These are phyloP conservation scores for Pseudocheirus occidentalis DNA, from an alignment of 2,797 vertebrate genomes.

Conservation along the genomic window DNA sequence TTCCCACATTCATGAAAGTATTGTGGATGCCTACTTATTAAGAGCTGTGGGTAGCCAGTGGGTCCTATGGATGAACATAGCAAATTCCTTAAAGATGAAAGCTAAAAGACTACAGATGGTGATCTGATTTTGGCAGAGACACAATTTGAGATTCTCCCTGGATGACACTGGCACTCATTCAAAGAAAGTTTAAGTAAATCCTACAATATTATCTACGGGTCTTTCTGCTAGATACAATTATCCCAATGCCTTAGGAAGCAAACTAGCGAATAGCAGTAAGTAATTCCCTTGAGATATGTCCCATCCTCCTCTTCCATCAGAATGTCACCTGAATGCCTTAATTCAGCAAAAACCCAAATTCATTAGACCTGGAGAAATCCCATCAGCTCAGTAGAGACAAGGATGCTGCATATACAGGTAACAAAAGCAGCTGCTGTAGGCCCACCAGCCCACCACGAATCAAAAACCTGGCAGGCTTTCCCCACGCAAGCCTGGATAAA, in stretches of 20 bases:
- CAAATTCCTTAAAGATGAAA: conserved; percentile 15
- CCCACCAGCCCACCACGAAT: conserved; percentile 37
- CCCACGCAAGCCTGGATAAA: conserved; percentile 6
- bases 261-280: conserved; percentile 31
- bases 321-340: conserved; percentile 51
- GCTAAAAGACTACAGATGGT: not conserved
- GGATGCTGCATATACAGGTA: conserved; percentile 52
- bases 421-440: conserved; percentile 70
- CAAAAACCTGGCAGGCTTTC: conserved; percentile 61
- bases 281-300: conserved; percentile 34
- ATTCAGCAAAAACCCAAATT: conserved; percentile 55
- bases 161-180: conserved; percentile 38
- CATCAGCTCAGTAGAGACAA: not conserved
- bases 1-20: not conserved
- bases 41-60: not conserved
- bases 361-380: conserved; percentile 35
- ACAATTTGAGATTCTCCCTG: conserved; percentile 43
- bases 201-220: conserved; percentile 15
- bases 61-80: not conserved
- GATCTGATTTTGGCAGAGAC: conserved; percentile 22
- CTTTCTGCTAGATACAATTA: conserved; percentile 46
- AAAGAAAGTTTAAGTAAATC: conserved; percentile 32
- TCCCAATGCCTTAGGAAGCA: not conserved
- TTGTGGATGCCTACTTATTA: no score
- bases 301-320: not conserved